Conservation (phyloP, 35 echinoderm and acorn worm species). For the Lytechinus pictus region DNA sequence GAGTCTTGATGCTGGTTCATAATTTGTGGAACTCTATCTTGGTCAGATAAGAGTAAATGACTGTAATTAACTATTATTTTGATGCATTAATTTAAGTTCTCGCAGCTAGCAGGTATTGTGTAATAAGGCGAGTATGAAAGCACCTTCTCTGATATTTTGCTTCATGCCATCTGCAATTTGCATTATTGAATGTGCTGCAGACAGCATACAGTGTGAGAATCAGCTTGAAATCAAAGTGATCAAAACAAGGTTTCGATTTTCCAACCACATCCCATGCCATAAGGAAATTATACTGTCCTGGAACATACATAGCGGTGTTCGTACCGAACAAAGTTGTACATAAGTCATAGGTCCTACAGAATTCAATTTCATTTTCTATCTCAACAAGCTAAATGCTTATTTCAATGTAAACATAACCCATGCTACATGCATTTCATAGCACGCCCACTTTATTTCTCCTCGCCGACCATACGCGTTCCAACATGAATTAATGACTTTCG, state of each 20-base stretch:
- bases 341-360: background rate
- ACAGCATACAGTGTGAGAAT: background rate
- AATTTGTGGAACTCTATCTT: no score
- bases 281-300: background rate
- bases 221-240: background rate
- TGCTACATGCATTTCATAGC: background rate
- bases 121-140: no score
- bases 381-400: background rate
- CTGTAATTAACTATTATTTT: no score
- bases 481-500: background rate
- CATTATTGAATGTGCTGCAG: constrained; percentile 6
- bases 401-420: background rate
- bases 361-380: background rate
- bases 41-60: no score
- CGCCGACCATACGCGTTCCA: background rate
- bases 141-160: background rate
- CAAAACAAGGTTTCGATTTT: background rate
- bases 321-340: no score
- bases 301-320: no score
- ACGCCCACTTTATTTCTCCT: background rate
- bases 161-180: constrained; percentile 26
- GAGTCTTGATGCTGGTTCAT: no score
- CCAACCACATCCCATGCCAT: background rate
- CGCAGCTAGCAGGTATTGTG: no score
- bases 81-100: no score